Percentiles rank a stretch among this genome's conserved stretches.
These are phyloP conservation scores for Uloborus diversus DNA, from an alignment of 1,140 invertebrate genomes.

Conservation along the genomic window DNA sequence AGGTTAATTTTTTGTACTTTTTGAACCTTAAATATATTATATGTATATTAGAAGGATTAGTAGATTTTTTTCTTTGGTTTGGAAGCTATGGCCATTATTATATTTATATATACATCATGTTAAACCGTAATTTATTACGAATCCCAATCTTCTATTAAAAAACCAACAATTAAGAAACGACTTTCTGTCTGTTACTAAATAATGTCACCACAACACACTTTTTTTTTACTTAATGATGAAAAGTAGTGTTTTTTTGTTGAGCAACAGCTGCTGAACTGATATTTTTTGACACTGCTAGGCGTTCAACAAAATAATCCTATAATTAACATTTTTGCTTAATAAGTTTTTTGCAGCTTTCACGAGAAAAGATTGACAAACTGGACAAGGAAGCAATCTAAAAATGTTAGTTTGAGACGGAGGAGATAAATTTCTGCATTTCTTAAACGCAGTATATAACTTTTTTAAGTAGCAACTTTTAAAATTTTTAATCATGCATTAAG, in stretches of 20 bases:
- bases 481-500: too few relatives aligned
- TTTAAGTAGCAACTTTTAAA: too few relatives aligned
- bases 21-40: too few relatives aligned
- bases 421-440: too few relatives aligned
- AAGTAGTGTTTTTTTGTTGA: not conserved
- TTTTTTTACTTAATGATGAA: not conserved
- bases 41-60: too few relatives aligned
- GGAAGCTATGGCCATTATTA: not conserved
- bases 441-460: too few relatives aligned
- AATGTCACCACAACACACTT: not conserved
- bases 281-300: conserved; percentile 3
- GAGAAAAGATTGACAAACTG: not conserved
- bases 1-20: too few relatives aligned
- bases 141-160: too few relatives aligned
- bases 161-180: too few relatives aligned
- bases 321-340: conserved; percentile 7
- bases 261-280: not conserved
- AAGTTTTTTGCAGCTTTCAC: not conserved
- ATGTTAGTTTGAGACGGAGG: not conserved
- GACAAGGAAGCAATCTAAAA: not conserved
- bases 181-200: not conserved
- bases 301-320: conserved; percentile 1
- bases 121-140: not conserved
- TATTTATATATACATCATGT: not conserved
- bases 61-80: too few relatives aligned